These are phyloP conservation scores for Hecatera dysodea DNA, from an alignment of 2,888 invertebrate species.

Conservation along the genomic window DNA sequence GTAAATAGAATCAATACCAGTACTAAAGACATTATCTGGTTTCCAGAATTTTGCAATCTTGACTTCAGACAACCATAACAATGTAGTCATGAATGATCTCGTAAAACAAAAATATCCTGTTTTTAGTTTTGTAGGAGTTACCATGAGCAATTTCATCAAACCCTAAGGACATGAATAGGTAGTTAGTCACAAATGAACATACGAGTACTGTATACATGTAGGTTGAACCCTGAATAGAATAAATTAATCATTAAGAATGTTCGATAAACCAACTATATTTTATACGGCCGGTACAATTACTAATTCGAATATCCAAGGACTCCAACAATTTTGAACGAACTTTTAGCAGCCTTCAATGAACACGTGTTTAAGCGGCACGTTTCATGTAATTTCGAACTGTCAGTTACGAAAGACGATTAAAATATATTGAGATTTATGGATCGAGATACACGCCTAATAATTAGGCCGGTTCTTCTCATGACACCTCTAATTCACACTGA, in stretches of 20 bases:
- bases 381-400: constrained; percentile 54
- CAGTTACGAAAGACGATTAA: constrained; percentile 61
- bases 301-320: constrained; percentile 27
- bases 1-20: background rate
- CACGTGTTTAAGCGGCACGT: constrained; percentile 53
- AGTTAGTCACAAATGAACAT: background rate
- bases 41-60: background rate
- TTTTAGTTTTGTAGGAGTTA: background rate
- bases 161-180: background rate
- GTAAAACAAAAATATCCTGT: background rate
- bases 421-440: constrained; percentile 81
- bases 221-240: background rate
- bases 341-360: constrained; percentile 28
- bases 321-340: constrained; percentile 13
- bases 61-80: no score
- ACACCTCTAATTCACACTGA: constrained; percentile 82
- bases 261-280: background rate
- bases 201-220: no score
- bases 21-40: background rate
- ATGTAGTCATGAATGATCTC: background rate
- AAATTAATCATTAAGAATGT: background rate
- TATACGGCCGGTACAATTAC: background rate
- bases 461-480: constrained; percentile 65
- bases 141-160: background rate
- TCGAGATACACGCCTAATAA: constrained; percentile 76